A percentile compares a stretch with the other conserved stretches of the same genome.
Evolutionary conservation across 2,888 invertebrate genomes (phyloP).

Genomic region (Ophion ventricosus): DNA sequence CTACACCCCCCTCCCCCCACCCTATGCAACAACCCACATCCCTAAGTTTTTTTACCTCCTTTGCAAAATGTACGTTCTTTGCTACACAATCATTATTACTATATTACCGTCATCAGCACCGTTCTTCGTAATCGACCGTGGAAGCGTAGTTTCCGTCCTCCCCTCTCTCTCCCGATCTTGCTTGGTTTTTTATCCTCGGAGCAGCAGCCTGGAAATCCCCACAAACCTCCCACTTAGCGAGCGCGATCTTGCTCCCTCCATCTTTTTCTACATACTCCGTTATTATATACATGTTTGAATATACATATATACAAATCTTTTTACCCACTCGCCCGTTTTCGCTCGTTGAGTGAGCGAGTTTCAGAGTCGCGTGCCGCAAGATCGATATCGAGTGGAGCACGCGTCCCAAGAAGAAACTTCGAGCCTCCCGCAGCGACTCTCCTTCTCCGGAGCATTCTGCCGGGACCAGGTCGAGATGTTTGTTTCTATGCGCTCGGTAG

Average conservation of each 20-base stretch:
- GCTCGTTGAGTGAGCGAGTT: slow-evolving; percentile 22
- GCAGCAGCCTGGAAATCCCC: slow-evolving; percentile 20
- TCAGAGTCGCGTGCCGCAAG: slow-evolving; percentile 60
- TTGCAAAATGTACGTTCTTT: slow-evolving; percentile 48
- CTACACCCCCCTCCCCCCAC: slow-evolving; percentile 41
- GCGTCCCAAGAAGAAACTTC: slow-evolving; percentile 56
- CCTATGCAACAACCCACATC: slow-evolving; percentile 40
- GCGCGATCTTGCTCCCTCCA: slow-evolving; percentile 17
- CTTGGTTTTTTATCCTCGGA: slow-evolving; percentile 24
- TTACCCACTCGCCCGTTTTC: slow-evolving; percentile 4
- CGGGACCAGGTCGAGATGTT: slow-evolving; percentile 38
- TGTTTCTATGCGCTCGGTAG: slow-evolving; percentile 37
- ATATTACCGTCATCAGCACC: slow-evolving; percentile 64
- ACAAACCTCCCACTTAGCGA: slow-evolving; percentile 9
- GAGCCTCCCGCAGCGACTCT: slow-evolving; percentile 11
- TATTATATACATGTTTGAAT: slow-evolving; percentile 13
- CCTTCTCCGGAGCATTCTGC: not conserved
- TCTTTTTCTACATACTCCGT: slow-evolving; percentile 2
- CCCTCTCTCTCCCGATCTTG: not conserved
- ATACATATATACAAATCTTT: slow-evolving; percentile 1
- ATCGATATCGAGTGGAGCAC: slow-evolving; percentile 63
- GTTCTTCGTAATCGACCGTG: slow-evolving; percentile 63
- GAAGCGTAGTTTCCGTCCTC: slow-evolving; percentile 53
- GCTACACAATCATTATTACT: slow-evolving; percentile 62
- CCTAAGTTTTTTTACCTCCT: slow-evolving; percentile 46